Evolutionary conservation across 2,113 vertebrate genomes (phyloP), one percentile per base, ranked within the genome.

Genomic region (Monopterus albus): DNA sequence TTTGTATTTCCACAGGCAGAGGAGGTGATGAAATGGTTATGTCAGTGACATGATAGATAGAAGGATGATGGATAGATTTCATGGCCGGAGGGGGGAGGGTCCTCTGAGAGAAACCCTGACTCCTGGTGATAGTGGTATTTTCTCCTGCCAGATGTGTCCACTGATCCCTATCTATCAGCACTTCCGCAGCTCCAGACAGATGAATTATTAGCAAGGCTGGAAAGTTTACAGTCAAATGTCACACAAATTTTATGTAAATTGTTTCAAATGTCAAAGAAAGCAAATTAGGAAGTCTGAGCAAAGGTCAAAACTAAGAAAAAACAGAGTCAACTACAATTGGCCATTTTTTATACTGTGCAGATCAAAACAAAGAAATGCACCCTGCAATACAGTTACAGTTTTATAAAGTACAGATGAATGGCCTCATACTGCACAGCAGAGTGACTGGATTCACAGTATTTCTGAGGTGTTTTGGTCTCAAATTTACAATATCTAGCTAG

Each of bases 81-180:
- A 75, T 14, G 12, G 46, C 40, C 11, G 61, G 47, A 35, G 47
- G 43, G 71, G 50, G 39, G 33, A 1, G 11, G 26, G 45, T 70
- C 55, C 33, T 50, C 4, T 6, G 59, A 39, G 74, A 76, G 38
- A 53, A 42, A 33, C 55, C 26, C 66, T 51, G 56, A 26, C 74
- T 76, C 75, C 52, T 52, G 70, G 39, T 64, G 81, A 78, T 71
- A 71, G 65, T 40, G 70, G 43, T 57, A 74, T 84, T 84, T 86
- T 84, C 66, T 87, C 45, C 43, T 35, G 29, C 84, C 89, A 91
- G 90, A 91, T 88, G 84, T 90, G 84, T 84, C 83, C 83, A 77
- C 66, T 84, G 89, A 91, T 90, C 75, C 72, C 43, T 67, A 87
- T 88, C 89, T 66, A 62, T 62, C 69, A 74, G 62, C 61, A 67